Conservation (phyloP, 2,113 vertebrate genomes). For the Poeciliopsis prolifica region DNA sequence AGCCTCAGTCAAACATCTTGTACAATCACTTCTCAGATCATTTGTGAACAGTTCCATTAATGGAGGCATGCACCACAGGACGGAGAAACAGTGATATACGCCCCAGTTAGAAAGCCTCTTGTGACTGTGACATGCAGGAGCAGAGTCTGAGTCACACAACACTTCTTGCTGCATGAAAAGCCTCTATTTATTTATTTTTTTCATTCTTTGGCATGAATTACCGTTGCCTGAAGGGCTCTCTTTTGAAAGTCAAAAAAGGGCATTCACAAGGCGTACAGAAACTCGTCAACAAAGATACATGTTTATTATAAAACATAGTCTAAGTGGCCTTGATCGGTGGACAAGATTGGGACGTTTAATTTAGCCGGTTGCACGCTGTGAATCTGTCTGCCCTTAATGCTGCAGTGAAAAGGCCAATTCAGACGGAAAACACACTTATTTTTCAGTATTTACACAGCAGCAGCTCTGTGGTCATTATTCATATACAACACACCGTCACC, state of each 20-base stretch:
- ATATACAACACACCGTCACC: slow-evolving; percentile 5
- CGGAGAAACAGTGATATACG: slow-evolving; percentile 23
- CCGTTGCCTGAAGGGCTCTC: slow-evolving; percentile 49
- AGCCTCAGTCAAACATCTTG: not conserved
- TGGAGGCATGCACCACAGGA: slow-evolving; percentile 4
- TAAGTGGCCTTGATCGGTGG: slow-evolving; percentile 6
- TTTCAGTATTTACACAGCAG: slow-evolving; percentile 10
- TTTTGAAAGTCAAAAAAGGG: slow-evolving; percentile 65
- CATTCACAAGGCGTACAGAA: slow-evolving; percentile 38
- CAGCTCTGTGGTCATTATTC: slow-evolving; percentile 20
- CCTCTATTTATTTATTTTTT: slow-evolving; percentile 29
- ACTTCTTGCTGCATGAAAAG: slow-evolving; percentile 26
- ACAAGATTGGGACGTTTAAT: slow-evolving; percentile 5
- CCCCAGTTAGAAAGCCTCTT: slow-evolving; percentile 2
- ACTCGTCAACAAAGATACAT: slow-evolving; percentile 17
- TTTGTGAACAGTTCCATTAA: not conserved
- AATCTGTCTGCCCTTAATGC: slow-evolving; percentile 14
- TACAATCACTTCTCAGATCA: slow-evolving; percentile 9
- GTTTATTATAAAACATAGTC: slow-evolving; percentile 16
- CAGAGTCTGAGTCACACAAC: slow-evolving; percentile 36
- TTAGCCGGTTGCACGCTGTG: not conserved
- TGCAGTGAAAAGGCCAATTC: slow-evolving; percentile 11
- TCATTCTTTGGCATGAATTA: slow-evolving; percentile 39
- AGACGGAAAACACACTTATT: slow-evolving; percentile 10
- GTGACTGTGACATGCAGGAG: slow-evolving; percentile 16